Percentiles rank a stretch among this genome's conserved stretches.
These are phyloP conservation scores for Tapirus indicus DNA, from an alignment of 2,797 vertebrate species.

Conservation along the genomic window DNA sequence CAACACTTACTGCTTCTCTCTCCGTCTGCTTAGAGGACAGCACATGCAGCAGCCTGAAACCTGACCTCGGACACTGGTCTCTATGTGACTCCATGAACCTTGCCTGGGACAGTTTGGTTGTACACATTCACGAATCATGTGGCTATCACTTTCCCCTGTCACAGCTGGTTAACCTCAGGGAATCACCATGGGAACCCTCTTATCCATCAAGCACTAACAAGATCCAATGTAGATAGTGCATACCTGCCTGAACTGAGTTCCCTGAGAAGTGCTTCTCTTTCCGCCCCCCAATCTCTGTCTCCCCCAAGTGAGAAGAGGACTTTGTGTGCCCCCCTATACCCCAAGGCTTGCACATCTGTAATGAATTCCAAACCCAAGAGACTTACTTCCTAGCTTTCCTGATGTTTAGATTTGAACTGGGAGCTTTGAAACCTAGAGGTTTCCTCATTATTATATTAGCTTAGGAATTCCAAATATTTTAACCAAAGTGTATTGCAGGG, in stretches of 20 bases:
- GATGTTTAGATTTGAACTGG: slow-evolving; percentile 64
- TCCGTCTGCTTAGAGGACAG: slow-evolving; percentile 28
- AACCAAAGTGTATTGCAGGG: background rate
- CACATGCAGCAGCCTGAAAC: slow-evolving; percentile 68
- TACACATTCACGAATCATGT: slow-evolving; percentile 89
- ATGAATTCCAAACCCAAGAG: slow-evolving; percentile 41
- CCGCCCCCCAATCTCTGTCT: background rate
- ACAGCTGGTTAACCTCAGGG: slow-evolving; percentile 91
- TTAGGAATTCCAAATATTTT: slow-evolving; percentile 68
- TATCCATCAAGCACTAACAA: slow-evolving; percentile 83
- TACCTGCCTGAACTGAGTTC: slow-evolving; percentile 54
- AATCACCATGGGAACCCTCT: slow-evolving; percentile 89
- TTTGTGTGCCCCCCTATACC: background rate
- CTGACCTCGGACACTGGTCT: slow-evolving; percentile 83
- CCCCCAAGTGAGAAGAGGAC: background rate
- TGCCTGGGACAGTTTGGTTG: slow-evolving; percentile 89
- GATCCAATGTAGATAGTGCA: slow-evolving; percentile 8
- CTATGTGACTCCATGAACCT: slow-evolving; percentile 86
- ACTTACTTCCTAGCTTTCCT: slow-evolving; percentile 8
- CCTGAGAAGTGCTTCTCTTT: slow-evolving; percentile 71
- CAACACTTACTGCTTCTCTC: slow-evolving; percentile 20
- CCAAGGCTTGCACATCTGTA: slow-evolving; percentile 52
- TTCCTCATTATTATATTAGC: slow-evolving; percentile 46
- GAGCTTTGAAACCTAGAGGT: slow-evolving; percentile 63
- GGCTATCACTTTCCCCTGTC: slow-evolving; percentile 92